Conservation (phyloP, 2,888 invertebrate genomes). For the Stomorhina lunata region DNA sequence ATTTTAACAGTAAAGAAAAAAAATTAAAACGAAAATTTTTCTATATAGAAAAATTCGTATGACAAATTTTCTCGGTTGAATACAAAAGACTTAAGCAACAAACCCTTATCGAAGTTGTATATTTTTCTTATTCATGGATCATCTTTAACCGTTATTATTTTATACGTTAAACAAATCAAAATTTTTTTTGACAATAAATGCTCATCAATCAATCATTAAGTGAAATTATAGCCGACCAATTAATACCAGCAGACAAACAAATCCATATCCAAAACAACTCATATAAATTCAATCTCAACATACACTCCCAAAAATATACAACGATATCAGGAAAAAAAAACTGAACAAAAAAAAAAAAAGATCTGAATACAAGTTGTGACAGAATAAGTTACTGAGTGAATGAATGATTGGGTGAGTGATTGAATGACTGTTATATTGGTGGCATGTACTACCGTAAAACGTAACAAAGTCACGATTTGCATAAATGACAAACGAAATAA, state of each 20-base stretch:
- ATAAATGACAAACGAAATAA: slow-evolving; percentile 50
- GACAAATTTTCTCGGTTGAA: too few relatives aligned
- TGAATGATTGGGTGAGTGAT: slow-evolving; percentile 58
- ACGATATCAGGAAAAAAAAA: too few relatives aligned
- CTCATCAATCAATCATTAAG: slow-evolving; percentile 48
- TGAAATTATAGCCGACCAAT: slow-evolving; percentile 24
- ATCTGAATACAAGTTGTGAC: slow-evolving; percentile 45
- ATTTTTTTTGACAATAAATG: slow-evolving; percentile 37
- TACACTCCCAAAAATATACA: slow-evolving; percentile 22
- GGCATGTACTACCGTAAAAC: slow-evolving; percentile 60
- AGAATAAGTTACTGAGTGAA: slow-evolving; percentile 58
- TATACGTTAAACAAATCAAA: slow-evolving; percentile 36
- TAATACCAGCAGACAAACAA: slow-evolving; percentile 22
- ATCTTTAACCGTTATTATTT: slow-evolving; percentile 1
- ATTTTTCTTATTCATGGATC: too few relatives aligned
- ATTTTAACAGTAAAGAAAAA: too few relatives aligned
- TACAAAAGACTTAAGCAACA: too few relatives aligned
- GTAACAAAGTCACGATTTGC: slow-evolving; percentile 66
- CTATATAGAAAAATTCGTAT: too few relatives aligned
- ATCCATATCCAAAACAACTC: too few relatives aligned
- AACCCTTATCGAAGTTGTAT: too few relatives aligned
- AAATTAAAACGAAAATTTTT: too few relatives aligned
- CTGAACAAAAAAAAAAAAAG: neutral
- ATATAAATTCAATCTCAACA: neutral
- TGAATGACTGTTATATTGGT: slow-evolving; percentile 59